Conservation (phyloP, 2,888 invertebrate species). For the Morinoia aosen region DNA sequence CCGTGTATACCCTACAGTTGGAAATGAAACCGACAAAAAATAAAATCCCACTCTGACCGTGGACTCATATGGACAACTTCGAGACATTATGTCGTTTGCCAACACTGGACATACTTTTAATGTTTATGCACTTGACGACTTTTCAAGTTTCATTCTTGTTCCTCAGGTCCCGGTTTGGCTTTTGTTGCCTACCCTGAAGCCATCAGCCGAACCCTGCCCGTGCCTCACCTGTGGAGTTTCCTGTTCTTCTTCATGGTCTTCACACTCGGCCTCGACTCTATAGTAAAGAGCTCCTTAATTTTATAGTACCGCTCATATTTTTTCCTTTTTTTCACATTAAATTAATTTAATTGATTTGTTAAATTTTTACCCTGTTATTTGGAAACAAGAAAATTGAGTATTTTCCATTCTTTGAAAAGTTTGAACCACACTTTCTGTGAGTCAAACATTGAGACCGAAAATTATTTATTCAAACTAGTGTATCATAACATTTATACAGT, state of each 20-base stretch:
- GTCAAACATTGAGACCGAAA: too few species aligned
- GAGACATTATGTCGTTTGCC: too few species aligned
- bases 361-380: too few species aligned
- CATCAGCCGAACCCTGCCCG: conserved; percentile 67
- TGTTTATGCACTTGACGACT: not conserved
- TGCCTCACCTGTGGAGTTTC: conserved; percentile 69
- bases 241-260: conserved; percentile 69
- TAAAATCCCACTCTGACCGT: not conserved
- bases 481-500: too few species aligned
- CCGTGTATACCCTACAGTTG: too few species aligned
- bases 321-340: too few species aligned
- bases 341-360: too few species aligned
- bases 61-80: not conserved
- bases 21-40: not conserved
- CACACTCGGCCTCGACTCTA: conserved; percentile 68
- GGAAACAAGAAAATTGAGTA: too few species aligned
- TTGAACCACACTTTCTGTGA: too few species aligned
- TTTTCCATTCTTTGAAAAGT: too few species aligned
- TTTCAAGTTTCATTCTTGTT: not conserved
- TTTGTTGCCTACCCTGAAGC: conserved; percentile 54
- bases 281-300: conserved; percentile 57
- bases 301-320: too few species aligned
- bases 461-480: too few species aligned
- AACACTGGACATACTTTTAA: not conserved
- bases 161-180: conserved; percentile 45